Conservation (phyloP, 2,888 invertebrate genomes). For the Ornithoptera priamus region DNA sequence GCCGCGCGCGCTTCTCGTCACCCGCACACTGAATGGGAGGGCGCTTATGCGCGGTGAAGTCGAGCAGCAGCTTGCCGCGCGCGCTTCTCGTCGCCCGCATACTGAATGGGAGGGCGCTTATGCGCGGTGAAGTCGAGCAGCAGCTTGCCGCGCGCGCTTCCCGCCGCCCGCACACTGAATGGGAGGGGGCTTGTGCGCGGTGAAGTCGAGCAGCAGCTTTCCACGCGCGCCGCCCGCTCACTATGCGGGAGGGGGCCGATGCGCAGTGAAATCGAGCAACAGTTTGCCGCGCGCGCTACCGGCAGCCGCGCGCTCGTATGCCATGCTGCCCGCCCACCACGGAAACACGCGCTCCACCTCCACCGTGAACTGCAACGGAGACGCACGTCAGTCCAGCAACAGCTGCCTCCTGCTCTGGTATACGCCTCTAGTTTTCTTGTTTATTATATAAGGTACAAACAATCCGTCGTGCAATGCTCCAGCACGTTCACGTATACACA, state of each 20-base stretch:
- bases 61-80: conserved; percentile 88
- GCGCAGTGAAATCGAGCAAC: conserved; percentile 69
- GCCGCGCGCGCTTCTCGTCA: conserved; percentile 60
- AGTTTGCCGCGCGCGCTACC: conserved; percentile 91
- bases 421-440: neutral
- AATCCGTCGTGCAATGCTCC: too few species aligned
- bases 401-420: too few species aligned
- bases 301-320: conserved; percentile 35
- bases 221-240: conserved; percentile 86
- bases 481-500: too few species aligned
- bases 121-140: conserved; percentile 70
- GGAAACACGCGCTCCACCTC: conserved; percentile 84
- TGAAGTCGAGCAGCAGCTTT: conserved; percentile 84
- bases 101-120: neutral
- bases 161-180: conserved; percentile 42
- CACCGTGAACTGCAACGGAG: conserved; percentile 44
- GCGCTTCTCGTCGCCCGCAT: conserved; percentile 77
- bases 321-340: conserved; percentile 83
- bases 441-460: too few species aligned
- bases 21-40: neutral
- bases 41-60: conserved; percentile 43
- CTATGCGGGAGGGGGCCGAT: conserved; percentile 51
- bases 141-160: conserved; percentile 90
- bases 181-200: conserved; percentile 24
- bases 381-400: too few species aligned